Conservation (phyloP, 2,888 invertebrate genomes). For the Ophraella communa region DNA sequence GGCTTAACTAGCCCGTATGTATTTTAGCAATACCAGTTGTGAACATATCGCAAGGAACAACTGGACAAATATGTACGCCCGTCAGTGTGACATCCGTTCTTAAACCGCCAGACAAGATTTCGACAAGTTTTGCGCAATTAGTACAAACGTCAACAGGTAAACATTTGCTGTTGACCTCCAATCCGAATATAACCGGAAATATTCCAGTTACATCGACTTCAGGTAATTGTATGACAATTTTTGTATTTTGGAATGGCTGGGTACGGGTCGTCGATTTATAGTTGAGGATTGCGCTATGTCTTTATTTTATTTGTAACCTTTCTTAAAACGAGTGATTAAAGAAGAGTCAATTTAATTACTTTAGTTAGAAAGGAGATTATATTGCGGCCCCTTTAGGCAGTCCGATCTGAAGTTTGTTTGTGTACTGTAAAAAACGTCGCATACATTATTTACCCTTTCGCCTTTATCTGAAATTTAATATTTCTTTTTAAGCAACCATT, state of each 20-base stretch:
- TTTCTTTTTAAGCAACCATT: too few relatives aligned
- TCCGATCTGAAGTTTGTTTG: slow-evolving; percentile 18
- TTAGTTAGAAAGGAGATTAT: slow-evolving; percentile 37
- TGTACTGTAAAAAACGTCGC: slow-evolving; percentile 35
- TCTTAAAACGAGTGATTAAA: slow-evolving; percentile 32
- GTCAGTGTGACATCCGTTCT: slow-evolving; percentile 53
- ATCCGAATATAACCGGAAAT: slow-evolving; percentile 56
- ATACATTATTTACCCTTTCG: slow-evolving; percentile 17
- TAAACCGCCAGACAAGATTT: slow-evolving; percentile 54
- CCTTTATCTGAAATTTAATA: too few relatives aligned
- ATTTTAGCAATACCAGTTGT: slow-evolving; percentile 62
- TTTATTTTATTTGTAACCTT: slow-evolving; percentile 26
- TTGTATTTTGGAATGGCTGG: too few relatives aligned
- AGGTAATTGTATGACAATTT: slow-evolving; percentile 44
- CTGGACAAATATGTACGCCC: slow-evolving; percentile 46
- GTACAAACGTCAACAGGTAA: slow-evolving; percentile 76
- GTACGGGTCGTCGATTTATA: too few relatives aligned
- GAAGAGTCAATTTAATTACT: slow-evolving; percentile 13
- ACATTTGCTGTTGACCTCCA: slow-evolving; percentile 70
- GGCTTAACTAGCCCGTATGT: neutral
- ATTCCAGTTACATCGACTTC: slow-evolving; percentile 54
- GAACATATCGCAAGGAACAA: slow-evolving; percentile 46
- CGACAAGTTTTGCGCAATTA: slow-evolving; percentile 66
- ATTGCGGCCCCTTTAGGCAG: slow-evolving; percentile 24
- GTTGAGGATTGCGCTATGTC: too few relatives aligned